Conservation (phyloP, 2,113 vertebrate species). For the Alethe diademata region DNA sequence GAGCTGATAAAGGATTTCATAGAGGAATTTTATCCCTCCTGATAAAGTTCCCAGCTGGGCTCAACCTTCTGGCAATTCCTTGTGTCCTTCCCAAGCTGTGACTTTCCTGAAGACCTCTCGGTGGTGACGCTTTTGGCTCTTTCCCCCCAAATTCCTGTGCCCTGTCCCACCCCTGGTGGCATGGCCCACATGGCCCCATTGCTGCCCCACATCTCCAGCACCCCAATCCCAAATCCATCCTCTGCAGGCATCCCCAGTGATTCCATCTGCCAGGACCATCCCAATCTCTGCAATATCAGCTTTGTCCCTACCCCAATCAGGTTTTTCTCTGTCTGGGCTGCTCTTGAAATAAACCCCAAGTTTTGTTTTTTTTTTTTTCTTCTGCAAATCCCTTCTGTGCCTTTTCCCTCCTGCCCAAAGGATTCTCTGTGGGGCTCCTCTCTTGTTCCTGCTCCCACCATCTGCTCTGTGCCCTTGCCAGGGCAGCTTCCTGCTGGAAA, state of each 20-base stretch:
- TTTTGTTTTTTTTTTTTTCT: not conserved
- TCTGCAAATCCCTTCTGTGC: not conserved
- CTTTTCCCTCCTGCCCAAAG: not conserved
- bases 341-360: not conserved
- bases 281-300: not conserved
- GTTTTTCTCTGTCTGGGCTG: not conserved
- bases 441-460: conserved; percentile 2
- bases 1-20: not conserved
- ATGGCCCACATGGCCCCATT: accelerated
- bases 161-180: not conserved
- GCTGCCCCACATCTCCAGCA: not conserved
- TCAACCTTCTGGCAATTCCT: accelerated
- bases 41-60: not conserved
- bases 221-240: not conserved
- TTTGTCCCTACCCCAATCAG: not conserved
- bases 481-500: not conserved
- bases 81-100: accelerated
- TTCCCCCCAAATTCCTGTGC: not conserved
- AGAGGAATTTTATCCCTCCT: not conserved
- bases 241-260: not conserved
- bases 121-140: accelerated
- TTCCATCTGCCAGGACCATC: not conserved
- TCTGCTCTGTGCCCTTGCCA: conserved; percentile 20
- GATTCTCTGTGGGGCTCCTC: not conserved
- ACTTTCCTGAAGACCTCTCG: not conserved